Evolutionary conservation across 2,113 vertebrate genomes (phyloP).

Genomic region (Muscicapa adusta): DNA sequence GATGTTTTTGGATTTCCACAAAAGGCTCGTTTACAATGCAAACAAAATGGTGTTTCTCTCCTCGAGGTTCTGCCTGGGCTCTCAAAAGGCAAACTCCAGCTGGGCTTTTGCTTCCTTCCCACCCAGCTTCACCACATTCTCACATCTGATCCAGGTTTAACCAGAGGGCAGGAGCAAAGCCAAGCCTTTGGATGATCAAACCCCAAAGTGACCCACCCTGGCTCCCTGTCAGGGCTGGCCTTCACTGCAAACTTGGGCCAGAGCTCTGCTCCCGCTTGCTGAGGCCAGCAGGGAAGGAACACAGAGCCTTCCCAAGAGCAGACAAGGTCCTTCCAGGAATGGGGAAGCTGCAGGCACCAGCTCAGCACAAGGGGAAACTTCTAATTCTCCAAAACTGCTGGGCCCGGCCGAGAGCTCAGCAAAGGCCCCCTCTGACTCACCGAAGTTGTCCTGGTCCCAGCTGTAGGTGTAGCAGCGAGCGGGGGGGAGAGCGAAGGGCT

Average conservation of each 20-base stretch:
- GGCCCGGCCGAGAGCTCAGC: accelerated
- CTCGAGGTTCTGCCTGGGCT: not conserved
- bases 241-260: not conserved
- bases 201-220: not conserved
- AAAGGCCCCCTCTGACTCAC: constrained; percentile 67
- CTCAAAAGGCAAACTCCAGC: not conserved
- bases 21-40: not conserved
- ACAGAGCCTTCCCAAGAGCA: not conserved
- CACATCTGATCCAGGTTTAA: accelerated
- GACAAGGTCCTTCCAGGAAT: not conserved
- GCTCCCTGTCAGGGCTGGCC: not conserved
- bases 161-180: not conserved
- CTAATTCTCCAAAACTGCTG: not conserved
- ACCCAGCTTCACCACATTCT: not conserved
- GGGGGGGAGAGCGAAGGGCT: constrained; percentile 81
- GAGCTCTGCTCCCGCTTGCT: not conserved
- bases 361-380: not conserved
- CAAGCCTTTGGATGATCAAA: not conserved
- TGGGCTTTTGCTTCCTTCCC: not conserved
- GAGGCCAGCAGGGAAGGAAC: not conserved
- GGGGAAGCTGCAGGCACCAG: not conserved
- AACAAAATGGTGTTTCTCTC: not conserved
- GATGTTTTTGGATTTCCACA: not conserved
- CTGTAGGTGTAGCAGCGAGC: constrained; percentile 87
- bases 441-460: constrained; percentile 96